Conservation (phyloP, 2,113 vertebrate genomes). For the Perognathus longimembris region DNA sequence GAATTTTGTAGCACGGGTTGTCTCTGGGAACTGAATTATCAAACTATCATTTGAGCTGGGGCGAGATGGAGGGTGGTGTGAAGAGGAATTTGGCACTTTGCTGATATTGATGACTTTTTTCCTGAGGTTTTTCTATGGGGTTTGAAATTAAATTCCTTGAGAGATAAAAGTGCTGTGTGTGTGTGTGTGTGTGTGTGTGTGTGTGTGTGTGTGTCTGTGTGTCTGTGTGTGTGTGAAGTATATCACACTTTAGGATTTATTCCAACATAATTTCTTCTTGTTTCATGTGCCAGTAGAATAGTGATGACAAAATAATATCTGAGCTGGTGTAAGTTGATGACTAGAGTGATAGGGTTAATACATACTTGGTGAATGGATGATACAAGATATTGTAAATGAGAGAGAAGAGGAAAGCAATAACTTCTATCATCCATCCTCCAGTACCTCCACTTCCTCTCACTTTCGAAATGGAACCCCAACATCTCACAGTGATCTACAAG, state of each 20-base stretch:
- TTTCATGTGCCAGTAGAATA: background rate
- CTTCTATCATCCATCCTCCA: background rate
- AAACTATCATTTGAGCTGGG: background rate
- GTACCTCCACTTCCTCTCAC: background rate
- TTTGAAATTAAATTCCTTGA: background rate
- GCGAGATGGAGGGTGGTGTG: background rate
- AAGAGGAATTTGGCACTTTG: background rate
- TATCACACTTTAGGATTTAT: background rate
- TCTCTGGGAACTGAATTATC: background rate
- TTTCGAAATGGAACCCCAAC: background rate
- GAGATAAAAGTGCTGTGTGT: background rate
- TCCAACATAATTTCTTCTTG: background rate
- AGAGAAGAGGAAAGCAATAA: background rate
- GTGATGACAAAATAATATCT: background rate
- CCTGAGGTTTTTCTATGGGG: background rate
- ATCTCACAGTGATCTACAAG: background rate
- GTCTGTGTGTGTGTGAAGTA: background rate
- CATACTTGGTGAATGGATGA: background rate
- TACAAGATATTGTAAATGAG: background rate
- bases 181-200: too few species aligned
- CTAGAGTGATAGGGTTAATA: background rate
- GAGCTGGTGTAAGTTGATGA: background rate
- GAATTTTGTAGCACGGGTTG: background rate
- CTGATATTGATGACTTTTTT: background rate
- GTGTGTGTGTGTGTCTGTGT: too few species aligned